Evolutionary conservation across 1,140 invertebrate genomes (phyloP).

Genomic region (Drosophila insularis): DNA sequence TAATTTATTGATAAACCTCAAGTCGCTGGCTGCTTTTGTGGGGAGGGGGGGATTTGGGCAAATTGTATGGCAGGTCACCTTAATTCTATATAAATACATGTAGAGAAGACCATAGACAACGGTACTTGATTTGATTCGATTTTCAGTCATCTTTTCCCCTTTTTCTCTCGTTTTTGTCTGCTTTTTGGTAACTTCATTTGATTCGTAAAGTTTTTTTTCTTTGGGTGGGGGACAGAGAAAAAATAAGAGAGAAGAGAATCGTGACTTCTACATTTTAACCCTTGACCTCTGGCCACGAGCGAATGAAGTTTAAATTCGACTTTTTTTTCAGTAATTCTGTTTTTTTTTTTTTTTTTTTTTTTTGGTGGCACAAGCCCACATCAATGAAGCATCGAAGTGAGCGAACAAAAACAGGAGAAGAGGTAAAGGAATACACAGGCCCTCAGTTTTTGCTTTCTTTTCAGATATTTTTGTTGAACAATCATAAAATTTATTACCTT

Average conservation of each 20-base stretch:
- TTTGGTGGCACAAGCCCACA: slow-evolving; percentile 48
- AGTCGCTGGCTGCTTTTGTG: slow-evolving; percentile 34
- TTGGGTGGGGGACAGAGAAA: slow-evolving; percentile 47
- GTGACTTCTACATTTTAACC: slow-evolving; percentile 82
- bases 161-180: slow-evolving; percentile 32
- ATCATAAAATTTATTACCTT: slow-evolving; percentile 81
- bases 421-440: not conserved
- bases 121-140: slow-evolving; percentile 72
- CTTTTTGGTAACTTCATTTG: slow-evolving; percentile 76
- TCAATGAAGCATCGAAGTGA: slow-evolving; percentile 13
- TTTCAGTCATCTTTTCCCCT: not conserved
- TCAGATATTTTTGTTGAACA: slow-evolving; percentile 58
- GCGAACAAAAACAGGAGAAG: slow-evolving; percentile 5
- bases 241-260: slow-evolving; percentile 61
- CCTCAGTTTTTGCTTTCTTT: slow-evolving; percentile 35
- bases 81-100: slow-evolving; percentile 54
- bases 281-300: slow-evolving; percentile 76
- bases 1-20: slow-evolving; percentile 79
- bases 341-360: slow-evolving; percentile 24
- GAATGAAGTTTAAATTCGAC: slow-evolving; percentile 62
- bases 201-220: slow-evolving; percentile 40
- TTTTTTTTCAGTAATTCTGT: slow-evolving; percentile 4
- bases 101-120: slow-evolving; percentile 61
- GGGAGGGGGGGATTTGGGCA: not conserved
- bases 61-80: slow-evolving; percentile 64